Base-by-base conservation (phyloP, 2,113 vertebrate genomes). In the Nesoenas mayeri region DNA sequence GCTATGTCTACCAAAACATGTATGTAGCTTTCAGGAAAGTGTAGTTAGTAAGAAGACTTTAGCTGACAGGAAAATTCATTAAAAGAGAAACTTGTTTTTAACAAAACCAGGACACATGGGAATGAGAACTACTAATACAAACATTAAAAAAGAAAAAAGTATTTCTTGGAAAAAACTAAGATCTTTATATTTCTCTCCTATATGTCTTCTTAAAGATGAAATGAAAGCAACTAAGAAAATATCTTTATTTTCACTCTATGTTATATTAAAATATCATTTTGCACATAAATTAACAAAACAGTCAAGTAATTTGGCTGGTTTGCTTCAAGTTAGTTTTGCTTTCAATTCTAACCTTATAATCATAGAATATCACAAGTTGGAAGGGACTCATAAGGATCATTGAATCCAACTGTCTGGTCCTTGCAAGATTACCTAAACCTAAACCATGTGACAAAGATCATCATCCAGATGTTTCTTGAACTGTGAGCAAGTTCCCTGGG, bases 181-280 rank as follows among this genome's bases (percentile, higher is more conserved):
- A 26, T 50, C 10, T 62, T 38, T n/a, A 2, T 38, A 5, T 78
- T 86, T 70, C 15, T 82, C 12, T 61, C 4, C 32, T 36, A 2
- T 22, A 9, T 0, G 2, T 71, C 67, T 78, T 4, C 22, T 84
- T 47, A 56, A 64, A 86, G 19, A 21, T 12, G 56, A 70, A 75
- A 24, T 48, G 38, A 83, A 62, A 60, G 4, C 60, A 86, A 3
- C 2, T 19, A 9, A 42, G 17, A 92, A 65, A 91, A 57, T 24
- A 28, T 13, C 8, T 32, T 60, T 72, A 1, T 67, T 79, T 58
- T 66, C 5, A 34, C 1, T 1, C 3, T 57, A 44, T 48, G 15
- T 36, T 60, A 18, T 7, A 32, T 31, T 4, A 40, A 31, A 19
- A 36, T 0, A 0, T 4, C 0, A 36, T 89, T 78, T 40, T 4